These are phyloP conservation scores for Xestia sexstrigata DNA, from an alignment of 2,888 invertebrate species.

Conservation along the genomic window DNA sequence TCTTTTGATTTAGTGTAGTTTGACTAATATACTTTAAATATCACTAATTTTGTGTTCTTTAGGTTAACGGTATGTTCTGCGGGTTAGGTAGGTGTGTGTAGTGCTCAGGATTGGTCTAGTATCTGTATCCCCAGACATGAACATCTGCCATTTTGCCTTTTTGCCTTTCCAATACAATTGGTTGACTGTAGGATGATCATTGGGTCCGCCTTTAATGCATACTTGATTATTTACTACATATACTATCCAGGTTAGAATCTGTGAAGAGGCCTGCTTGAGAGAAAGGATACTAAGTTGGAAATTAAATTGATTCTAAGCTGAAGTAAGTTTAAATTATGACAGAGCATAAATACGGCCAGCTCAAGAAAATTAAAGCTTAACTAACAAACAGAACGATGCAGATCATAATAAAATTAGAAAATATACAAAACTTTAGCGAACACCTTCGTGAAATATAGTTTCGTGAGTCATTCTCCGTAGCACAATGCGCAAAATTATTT, in stretches of 20 bases:
- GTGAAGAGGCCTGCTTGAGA: not conserved
- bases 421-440: not conserved
- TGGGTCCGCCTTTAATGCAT: not conserved
- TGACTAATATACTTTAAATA: not conserved
- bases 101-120: not conserved
- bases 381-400: not conserved
- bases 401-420: not conserved
- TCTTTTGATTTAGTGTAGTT: not conserved
- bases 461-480: conserved; percentile 19
- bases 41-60: not conserved
- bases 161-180: not conserved
- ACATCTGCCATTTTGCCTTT: not conserved
- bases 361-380: not conserved
- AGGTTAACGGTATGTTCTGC: not conserved
- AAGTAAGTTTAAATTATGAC: not conserved
- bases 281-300: not conserved
- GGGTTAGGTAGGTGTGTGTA: not conserved
- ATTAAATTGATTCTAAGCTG: not conserved
- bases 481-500: conserved; percentile 24
- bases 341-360: too few relatives aligned
- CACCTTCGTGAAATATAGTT: not conserved
- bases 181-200: not conserved
- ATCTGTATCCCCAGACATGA: not conserved
- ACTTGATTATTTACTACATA: too few relatives aligned
- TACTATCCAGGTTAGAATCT: not conserved